Evolutionary conservation across 2,113 vertebrate species (phyloP).

Genomic region (Anas platyrhynchos): DNA sequence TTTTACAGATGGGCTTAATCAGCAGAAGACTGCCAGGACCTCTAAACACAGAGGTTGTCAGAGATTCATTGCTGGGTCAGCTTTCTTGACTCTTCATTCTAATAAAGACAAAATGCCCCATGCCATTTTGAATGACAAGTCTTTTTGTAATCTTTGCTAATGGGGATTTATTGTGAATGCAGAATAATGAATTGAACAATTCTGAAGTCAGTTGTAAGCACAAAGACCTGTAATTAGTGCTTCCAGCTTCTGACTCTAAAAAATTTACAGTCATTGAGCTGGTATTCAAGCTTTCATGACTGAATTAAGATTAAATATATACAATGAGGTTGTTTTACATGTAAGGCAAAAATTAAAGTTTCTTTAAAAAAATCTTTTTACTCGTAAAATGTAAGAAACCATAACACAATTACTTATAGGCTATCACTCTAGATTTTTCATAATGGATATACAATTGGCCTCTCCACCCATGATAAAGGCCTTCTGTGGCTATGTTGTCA

Average conservation of each 20-base stretch:
- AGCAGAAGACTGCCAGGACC: background rate
- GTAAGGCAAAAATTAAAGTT: background rate
- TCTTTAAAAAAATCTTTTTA: background rate
- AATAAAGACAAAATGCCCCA: background rate
- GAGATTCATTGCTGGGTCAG: background rate
- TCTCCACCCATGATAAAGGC: background rate
- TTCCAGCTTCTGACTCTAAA: background rate
- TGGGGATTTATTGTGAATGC: constrained; percentile 11
- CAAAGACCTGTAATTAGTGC: constrained; percentile 31
- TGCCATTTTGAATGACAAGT: background rate
- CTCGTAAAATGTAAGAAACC: background rate
- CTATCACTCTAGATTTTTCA: background rate
- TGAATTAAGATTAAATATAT: constrained; percentile 24
- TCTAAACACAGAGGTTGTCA: background rate
- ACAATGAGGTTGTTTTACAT: background rate
- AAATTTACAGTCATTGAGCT: constrained; percentile 31
- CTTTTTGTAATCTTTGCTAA: background rate
- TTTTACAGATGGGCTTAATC: background rate
- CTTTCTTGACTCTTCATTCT: background rate
- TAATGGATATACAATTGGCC: background rate
- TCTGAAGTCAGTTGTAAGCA: constrained; percentile 7
- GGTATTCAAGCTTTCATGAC: background rate
- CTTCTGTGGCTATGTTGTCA: background rate
- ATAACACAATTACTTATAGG: background rate
- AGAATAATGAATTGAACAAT: constrained; percentile 15